Evolutionary conservation across 1,140 invertebrate species (phyloP).

Genomic region (Bicyclus anynana): DNA sequence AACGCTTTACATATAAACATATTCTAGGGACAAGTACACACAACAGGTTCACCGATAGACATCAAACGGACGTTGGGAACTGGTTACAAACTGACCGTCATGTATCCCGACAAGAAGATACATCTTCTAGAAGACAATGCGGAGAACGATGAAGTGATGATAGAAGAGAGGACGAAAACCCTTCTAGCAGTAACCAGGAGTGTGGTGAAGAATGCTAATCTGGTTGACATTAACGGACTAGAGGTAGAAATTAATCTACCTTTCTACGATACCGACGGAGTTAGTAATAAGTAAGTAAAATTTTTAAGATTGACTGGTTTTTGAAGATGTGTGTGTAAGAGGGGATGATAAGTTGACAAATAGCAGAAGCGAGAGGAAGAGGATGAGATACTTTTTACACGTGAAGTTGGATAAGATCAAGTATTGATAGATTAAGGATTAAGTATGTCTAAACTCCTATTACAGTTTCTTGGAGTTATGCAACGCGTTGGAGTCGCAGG

Average conservation of each 20-base stretch:
- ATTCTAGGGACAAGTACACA: slow-evolving; percentile 79
- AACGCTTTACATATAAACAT: not conserved
- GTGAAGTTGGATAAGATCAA: too few species aligned
- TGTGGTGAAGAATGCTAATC: slow-evolving; percentile 67
- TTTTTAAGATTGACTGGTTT: too few species aligned
- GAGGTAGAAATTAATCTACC: slow-evolving; percentile 75
- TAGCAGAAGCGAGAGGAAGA: too few species aligned
- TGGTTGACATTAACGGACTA: slow-evolving; percentile 56
- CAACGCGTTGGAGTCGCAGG: slow-evolving; percentile 67
- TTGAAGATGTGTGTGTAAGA: too few species aligned
- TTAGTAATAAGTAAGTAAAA: slow-evolving; percentile 75
- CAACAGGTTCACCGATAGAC: slow-evolving; percentile 81
- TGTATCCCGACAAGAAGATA: slow-evolving; percentile 50
- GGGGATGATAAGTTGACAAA: too few species aligned
- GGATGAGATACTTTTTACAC: too few species aligned
- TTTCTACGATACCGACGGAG: slow-evolving; percentile 72
- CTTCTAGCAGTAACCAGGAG: slow-evolving; percentile 61
- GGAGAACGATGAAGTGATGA: slow-evolving; percentile 25
- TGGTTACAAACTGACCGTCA: slow-evolving; percentile 84
- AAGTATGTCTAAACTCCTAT: not conserved
- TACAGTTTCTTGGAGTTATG: slow-evolving; percentile 71
- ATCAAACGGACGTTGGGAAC: slow-evolving; percentile 87
- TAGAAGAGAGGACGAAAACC: slow-evolving; percentile 61
- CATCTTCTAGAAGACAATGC: slow-evolving; percentile 23
- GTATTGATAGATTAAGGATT: too few species aligned